These are phyloP conservation scores for Peromyscus leucopus DNA, from an alignment of 2,113 vertebrate genomes.

Conservation along the genomic window DNA sequence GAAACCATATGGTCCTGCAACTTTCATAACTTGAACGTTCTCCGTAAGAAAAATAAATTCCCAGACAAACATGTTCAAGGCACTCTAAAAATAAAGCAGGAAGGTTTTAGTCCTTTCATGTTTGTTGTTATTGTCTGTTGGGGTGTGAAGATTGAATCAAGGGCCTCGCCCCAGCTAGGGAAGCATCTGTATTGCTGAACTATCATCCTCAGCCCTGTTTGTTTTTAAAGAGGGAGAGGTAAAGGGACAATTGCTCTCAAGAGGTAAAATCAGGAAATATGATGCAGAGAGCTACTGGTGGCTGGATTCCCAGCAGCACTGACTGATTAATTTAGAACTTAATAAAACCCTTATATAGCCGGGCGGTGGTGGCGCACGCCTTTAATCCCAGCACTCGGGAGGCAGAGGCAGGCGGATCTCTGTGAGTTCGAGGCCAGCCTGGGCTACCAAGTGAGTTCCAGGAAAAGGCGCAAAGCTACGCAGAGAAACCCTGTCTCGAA, in stretches of 20 bases:
- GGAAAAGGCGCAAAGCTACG: no score
- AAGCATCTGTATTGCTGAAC: background rate
- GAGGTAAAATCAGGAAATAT: background rate
- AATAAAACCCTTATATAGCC: background rate
- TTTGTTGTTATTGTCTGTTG: background rate
- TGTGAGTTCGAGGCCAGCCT: no score
- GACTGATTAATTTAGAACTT: background rate
- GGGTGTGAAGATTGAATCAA: background rate
- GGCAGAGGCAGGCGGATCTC: no score
- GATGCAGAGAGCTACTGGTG: background rate
- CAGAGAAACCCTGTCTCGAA: no score
- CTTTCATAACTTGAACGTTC: background rate
- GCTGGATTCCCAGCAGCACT: background rate
- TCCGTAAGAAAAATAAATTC: conserved; percentile 35
- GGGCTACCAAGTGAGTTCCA: no score
- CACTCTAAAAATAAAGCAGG: background rate
- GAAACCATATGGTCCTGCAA: background rate
- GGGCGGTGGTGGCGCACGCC: no score
- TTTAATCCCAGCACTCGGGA: no score
- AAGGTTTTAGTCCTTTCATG: background rate
- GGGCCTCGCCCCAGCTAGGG: background rate
- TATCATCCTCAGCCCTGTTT: background rate
- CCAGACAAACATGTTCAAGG: background rate
- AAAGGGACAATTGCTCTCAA: background rate
- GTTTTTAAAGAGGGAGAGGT: background rate